Evolutionary conservation across 2,113 vertebrate genomes (phyloP), one percentile per base, ranked within the genome.

Genomic region (Centropristis striata): DNA sequence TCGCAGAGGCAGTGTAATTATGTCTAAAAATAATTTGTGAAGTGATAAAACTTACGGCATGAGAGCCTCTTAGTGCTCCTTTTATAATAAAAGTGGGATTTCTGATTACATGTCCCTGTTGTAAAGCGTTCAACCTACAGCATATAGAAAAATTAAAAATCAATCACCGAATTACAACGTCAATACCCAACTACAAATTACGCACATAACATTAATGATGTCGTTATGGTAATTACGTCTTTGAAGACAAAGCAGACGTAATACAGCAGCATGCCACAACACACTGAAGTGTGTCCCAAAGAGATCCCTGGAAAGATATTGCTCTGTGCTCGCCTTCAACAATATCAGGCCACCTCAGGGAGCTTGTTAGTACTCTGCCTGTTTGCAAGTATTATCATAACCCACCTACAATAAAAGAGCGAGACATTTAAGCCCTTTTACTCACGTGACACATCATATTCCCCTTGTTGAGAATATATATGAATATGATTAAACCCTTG

Each of bases 401-500:
- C 67, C 69, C 79, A 87, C 76, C 71, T 88, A 76, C 91, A 76
- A 85, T 87, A 89, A 87, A 68, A 58, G 49, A 65, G 66, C 59
- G 66, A 80, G 54, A 79, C 88, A 87, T 89, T 89, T 89, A 82
- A 61, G 76, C 85, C 76, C 63, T 82, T 83, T 71, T 84, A 71
- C 83, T 74, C 85, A 89, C 72, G 85, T 86, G 83, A 88, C 86
- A 70, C 83, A 65, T 74, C 80, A 81, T 51, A 75, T 86, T 63
- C 84, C 78, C 88, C 74, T 84, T 75, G 90, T 81, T 84, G 81
- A 70, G 86, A 47, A 83, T 90, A 76, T 61, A 75, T 90, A 88
- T 86, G 89, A 92, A 92, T 91, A 85, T 86, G 88, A 93, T 90
- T 90, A 90, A 92, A 84, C 87, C 90, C 91, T 73, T 86, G 91